phyloP scores from a whole-genome alignment of 2,113 vertebrate genomes.

The Neofelis nebulosa region DNA sequence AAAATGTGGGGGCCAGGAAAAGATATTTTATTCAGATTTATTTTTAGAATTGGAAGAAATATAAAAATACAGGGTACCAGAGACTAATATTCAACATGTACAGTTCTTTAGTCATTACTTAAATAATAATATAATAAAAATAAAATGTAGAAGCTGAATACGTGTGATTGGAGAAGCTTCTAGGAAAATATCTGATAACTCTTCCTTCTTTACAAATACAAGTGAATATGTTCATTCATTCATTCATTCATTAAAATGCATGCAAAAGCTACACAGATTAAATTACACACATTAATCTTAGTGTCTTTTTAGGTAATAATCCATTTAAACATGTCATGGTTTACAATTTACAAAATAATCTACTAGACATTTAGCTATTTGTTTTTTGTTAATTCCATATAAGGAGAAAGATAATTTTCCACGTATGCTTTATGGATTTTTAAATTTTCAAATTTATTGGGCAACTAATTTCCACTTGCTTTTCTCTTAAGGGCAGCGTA shows the following conservation, averaged over 20 bases:
- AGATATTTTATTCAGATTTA: background rate
- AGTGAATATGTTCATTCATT: conserved; percentile 1
- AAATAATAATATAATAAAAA: background rate
- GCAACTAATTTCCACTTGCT: conserved; percentile 24
- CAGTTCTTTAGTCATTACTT: background rate
- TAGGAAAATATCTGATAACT: background rate
- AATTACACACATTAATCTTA: background rate
- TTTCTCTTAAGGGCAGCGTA: background rate
- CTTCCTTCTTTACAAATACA: background rate
- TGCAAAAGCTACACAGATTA: background rate
- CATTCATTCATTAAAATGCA: background rate
- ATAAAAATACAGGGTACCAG: background rate
- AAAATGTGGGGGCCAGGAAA: background rate
- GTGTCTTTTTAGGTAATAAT: background rate
- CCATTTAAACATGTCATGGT: background rate
- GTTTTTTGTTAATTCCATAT: background rate
- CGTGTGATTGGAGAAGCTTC: background rate
- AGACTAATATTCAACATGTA: background rate
- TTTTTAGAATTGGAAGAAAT: conserved; percentile 27
- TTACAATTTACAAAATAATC: background rate
- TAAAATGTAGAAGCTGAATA: background rate
- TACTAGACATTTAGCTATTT: background rate
- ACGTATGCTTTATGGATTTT: background rate
- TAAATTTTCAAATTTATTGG: background rate
- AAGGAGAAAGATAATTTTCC: conserved; percentile 16